These are phyloP conservation scores for Acyrthosiphon pisum DNA, from an alignment of 1,140 invertebrate species.

Conservation along the genomic window DNA sequence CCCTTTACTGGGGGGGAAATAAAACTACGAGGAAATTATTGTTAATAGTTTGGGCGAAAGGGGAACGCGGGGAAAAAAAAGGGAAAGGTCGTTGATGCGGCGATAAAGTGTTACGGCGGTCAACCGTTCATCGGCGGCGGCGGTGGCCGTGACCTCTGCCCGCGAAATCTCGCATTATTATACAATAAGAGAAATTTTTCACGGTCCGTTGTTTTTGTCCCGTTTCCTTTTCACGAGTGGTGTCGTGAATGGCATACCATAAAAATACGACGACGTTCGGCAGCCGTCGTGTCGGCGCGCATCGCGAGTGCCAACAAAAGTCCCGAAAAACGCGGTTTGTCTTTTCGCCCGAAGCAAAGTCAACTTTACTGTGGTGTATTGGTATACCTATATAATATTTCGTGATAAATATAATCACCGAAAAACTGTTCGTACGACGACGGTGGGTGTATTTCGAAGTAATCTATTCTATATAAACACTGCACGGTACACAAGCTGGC, in stretches of 20 bases:
- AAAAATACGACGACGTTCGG: neutral
- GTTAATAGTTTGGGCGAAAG: neutral
- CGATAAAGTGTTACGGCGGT: neutral
- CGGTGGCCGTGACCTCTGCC: neutral
- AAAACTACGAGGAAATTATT: neutral
- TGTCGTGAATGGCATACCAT: neutral
- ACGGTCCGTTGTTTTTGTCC: neutral
- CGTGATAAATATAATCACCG: neutral
- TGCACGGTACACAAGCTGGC: neutral
- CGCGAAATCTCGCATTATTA: neutral
- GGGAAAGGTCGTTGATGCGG: neutral
- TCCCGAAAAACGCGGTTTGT: neutral
- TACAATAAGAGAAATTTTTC: neutral
- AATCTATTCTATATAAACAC: no score
- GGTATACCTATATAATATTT: no score
- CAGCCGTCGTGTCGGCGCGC: neutral
- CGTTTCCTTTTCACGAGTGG: neutral
- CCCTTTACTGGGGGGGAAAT: no score
- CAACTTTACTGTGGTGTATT: no score
- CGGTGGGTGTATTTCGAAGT: neutral
- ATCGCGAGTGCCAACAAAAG: neutral
- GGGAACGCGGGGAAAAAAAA: neutral
- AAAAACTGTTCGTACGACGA: neutral
- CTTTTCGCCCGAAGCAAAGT: neutral
- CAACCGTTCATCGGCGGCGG: no score